Base-by-base conservation (phyloP, 2,113 vertebrate genomes). In the Tympanuchus pallidicinctus region DNA sequence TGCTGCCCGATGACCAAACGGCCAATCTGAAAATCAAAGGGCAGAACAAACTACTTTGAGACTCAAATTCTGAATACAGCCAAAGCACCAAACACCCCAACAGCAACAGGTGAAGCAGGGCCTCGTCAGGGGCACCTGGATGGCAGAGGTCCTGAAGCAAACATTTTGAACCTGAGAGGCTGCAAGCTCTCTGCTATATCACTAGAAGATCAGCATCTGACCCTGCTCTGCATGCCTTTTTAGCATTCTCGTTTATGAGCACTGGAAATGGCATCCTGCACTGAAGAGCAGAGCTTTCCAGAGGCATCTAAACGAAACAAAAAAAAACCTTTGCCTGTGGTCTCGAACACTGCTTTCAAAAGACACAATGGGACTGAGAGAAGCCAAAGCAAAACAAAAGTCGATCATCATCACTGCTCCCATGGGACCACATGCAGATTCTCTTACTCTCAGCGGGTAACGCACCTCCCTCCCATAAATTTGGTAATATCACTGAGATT, bases 1-100 rank as follows among this genome's bases (percentile, higher is more conserved):
- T 99, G 98, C 97, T 99, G 99, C 77, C 99, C 99, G 36, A 99
- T 99, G 67, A 99, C 99, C 82, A 99, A 92, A 66, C 98, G 98
- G 45, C 98, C 98, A n/a, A 99, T 99, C 99, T 99, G 95, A 1
- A 66, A 86, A 95, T 17, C 14, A 79, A 30, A 89, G 92, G 64
- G 88, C 90, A 90, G 90, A 96, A 72, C 79, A 61, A 45, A 80
- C 4, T 8, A 5, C 20, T 1, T 2, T 34, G 43, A 74, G n/a
- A 13, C 64, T 47, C 61, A 36, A 13, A 47, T 3, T 56, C 77
- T 24, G n/a, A 28, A 16, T 10, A 13, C 32, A 78, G 13, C 24
- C 28, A 40, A n/a, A 4, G 17, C 13, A 2, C 13, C 8, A 28
- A 82, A 45, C 6, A 24, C 38, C 22, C 16, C 6, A 8, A 25